Conservation (phyloP, 1,140 invertebrate genomes). For the Chlorops oryzae region DNA sequence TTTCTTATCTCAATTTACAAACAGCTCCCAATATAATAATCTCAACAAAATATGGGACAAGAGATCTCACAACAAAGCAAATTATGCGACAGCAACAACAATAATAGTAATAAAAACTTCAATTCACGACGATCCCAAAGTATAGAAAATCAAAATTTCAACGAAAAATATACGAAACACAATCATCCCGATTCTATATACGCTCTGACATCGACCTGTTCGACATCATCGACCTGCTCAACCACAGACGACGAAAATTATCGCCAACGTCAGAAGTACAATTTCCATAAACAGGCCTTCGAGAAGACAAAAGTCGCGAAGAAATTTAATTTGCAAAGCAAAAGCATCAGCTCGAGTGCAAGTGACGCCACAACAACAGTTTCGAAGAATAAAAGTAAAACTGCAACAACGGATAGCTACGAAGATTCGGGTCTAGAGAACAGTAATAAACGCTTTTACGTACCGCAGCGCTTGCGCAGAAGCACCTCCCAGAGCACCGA, state of each 20-base stretch:
- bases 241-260: constrained; percentile 27
- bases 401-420: too few species aligned
- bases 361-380: too few species aligned
- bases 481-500: constrained; percentile 38
- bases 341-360: too few species aligned
- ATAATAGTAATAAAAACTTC: constrained; percentile 12
- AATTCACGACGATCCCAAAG: constrained; percentile 13
- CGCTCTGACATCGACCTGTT: not conserved
- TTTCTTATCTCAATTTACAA: constrained; percentile 8
- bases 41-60: constrained; percentile 44
- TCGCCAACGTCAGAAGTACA: constrained; percentile 36
- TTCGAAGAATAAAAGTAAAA: too few species aligned
- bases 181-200: constrained; percentile 6
- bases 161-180: constrained; percentile 13
- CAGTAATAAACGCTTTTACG: too few species aligned
- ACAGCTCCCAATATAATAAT: constrained; percentile 39
- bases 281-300: constrained; percentile 36
- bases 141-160: not conserved
- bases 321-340: constrained; percentile 9
- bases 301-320: constrained; percentile 29
- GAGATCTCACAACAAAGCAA: constrained; percentile 43
- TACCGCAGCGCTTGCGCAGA: too few species aligned
- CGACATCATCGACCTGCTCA: constrained; percentile 1
- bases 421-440: too few species aligned
- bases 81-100: constrained; percentile 16